These are phyloP conservation scores for Drosophila silvestris DNA, from an alignment of 2,888 invertebrate genomes.

Conservation along the genomic window DNA sequence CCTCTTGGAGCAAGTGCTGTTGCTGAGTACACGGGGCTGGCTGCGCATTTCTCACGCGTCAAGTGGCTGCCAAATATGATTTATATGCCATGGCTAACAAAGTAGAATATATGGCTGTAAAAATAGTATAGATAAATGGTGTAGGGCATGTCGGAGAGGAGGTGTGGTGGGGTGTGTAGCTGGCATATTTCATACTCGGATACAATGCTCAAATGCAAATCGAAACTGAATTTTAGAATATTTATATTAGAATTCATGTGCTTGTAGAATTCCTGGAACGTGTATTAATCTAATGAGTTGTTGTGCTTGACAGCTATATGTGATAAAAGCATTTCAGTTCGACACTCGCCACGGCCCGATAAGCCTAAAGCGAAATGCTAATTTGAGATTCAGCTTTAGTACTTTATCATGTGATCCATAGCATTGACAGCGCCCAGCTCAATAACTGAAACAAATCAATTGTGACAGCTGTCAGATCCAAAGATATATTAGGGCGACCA, in stretches of 20 bases:
- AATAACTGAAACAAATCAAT: slow-evolving; percentile 56
- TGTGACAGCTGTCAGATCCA: slow-evolving; percentile 57
- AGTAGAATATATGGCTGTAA: slow-evolving; percentile 60
- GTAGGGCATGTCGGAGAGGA: not conserved
- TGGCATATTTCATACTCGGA: not conserved
- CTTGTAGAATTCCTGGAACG: slow-evolving; percentile 30
- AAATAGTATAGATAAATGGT: slow-evolving; percentile 56
- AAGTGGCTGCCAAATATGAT: slow-evolving; percentile 78
- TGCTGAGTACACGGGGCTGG: slow-evolving; percentile 47
- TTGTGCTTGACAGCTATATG: slow-evolving; percentile 13
- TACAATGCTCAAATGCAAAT: slow-evolving; percentile 13
- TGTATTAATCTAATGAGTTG: slow-evolving; percentile 32
- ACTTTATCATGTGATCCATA: slow-evolving; percentile 55
- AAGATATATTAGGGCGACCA: slow-evolving; percentile 40
- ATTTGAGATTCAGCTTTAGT: slow-evolving; percentile 43
- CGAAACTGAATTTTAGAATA: slow-evolving; percentile 20
- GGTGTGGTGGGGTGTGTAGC: not conserved
- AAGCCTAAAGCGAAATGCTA: slow-evolving; percentile 22
- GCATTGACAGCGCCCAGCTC: slow-evolving; percentile 43
- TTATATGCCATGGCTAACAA: slow-evolving; percentile 63
- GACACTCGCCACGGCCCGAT: not conserved
- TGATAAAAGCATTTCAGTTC: slow-evolving; percentile 1
- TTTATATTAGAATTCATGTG: slow-evolving; percentile 37
- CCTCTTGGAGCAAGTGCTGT: slow-evolving; percentile 37
- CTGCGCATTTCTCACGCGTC: slow-evolving; percentile 69